A percentile compares a stretch with the other conserved stretches of the same genome.
phyloP scores from a whole-genome alignment of 2,888 invertebrate species.

The Aspidiotus rigidus region DNA sequence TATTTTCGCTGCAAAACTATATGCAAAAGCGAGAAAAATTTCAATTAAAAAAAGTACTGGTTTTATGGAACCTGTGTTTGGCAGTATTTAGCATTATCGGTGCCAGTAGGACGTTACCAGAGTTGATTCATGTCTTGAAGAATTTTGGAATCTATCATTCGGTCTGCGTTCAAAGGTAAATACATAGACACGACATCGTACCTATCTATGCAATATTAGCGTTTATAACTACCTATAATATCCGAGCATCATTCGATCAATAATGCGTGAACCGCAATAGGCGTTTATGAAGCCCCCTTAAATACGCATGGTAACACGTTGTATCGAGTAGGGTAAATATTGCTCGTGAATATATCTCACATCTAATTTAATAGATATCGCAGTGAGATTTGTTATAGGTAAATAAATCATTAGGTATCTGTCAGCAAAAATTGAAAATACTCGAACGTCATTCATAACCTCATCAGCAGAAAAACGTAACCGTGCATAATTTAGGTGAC shows the following conservation, averaged over 20 bases:
- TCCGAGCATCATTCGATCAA: neutral
- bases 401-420: too few species aligned
- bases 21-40: slow-evolving; percentile 89
- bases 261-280: neutral
- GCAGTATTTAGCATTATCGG: slow-evolving; percentile 94
- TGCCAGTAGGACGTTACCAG: slow-evolving; percentile 83
- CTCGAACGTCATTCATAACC: too few species aligned
- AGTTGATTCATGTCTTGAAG: slow-evolving; percentile 76
- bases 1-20: slow-evolving; percentile 85
- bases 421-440: too few species aligned
- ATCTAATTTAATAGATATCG: too few species aligned
- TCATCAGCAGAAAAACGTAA: too few species aligned
- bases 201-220: too few species aligned
- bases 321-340: too few species aligned
- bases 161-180: slow-evolving; percentile 81
- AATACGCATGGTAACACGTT: too few species aligned
- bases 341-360: too few species aligned
- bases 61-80: slow-evolving; percentile 83
- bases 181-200: neutral
- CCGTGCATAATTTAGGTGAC: too few species aligned
- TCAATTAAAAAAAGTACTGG: slow-evolving; percentile 75
- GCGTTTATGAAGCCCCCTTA: too few species aligned
- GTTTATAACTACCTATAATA: neutral
- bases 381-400: too few species aligned
- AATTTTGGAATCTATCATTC: slow-evolving; percentile 91